Evolutionary conservation across 2,888 invertebrate species (phyloP), one percentile per base, ranked within the genome.

Genomic region (Agrochola litura): DNA sequence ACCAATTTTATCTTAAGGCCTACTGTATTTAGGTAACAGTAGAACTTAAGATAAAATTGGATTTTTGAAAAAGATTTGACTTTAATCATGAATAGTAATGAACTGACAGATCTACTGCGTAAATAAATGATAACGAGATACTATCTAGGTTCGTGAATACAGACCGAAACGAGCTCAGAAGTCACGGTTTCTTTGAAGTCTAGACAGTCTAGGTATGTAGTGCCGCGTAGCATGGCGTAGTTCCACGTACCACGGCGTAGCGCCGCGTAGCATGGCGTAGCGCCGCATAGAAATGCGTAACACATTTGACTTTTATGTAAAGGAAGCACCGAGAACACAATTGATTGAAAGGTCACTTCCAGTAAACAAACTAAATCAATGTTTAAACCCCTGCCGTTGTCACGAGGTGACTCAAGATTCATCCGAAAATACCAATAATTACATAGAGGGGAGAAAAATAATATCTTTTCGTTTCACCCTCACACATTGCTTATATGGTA

Each of bases 361-460:
- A 83, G 76, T 41, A 66, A 77, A 76, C n/a, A 64, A 72, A 52
- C 14, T 41, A 75, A 19, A 68, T 82, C 81, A n/a, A 56, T 43
- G 68, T 69, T 76, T 37, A 73, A 37, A 75, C 82, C 85, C 89
- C 68, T 60, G 25, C 63, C 66, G n/a, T 73, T 66, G 76, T 81
- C 76, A 67, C 75, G 64, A 85, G 79, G 77, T 81, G 80, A 91
- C 92, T 92, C 90, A 92, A 93, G 93, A 93, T 93, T 92, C 87
- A 89, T 90, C 92, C 90, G 91, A 94, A 95, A 95, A 93, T 91
- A 90, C 89, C 91, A 92, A 94, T 94, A 93, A 95, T 95, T 94
- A 93, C 91, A 89, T 89, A 89, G 93, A 94, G 94, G 95, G 92
- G 93, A 90, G 87, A 85, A 89, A 83, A 86, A 89, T 92, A 90